Evolutionary conservation across 2,113 vertebrate genomes (phyloP).

Genomic region (Engraulis encrasicolus): DNA sequence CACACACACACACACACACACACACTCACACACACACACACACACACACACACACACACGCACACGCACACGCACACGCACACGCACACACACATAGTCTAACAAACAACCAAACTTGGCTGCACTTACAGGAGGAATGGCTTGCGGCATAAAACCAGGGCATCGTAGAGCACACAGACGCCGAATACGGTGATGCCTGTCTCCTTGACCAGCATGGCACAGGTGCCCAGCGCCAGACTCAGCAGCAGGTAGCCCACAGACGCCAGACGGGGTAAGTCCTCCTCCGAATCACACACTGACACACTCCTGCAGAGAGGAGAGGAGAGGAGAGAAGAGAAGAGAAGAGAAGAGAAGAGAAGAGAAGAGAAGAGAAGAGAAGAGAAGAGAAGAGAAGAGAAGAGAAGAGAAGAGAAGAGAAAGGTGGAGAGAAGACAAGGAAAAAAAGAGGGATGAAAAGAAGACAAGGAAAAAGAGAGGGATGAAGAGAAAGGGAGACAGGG

Average conservation of each 20-base stretch:
- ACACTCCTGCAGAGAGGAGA: conserved; percentile 82
- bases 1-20: background rate
- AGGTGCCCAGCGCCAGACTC: conserved; percentile 89
- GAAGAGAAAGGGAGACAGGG: background rate
- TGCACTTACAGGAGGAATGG: conserved; percentile 82
- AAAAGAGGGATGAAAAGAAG: background rate
- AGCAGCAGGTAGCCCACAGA: conserved; percentile 80
- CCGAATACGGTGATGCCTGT: conserved; percentile 95
- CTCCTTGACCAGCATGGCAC: conserved; percentile 97
- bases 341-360: background rate
- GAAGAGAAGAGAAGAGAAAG: no score
- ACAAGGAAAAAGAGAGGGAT: background rate
- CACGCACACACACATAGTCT: background rate
- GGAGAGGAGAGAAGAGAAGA: background rate
- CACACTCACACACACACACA: background rate
- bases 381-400: background rate
- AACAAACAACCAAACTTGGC: background rate
- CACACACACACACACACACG: background rate
- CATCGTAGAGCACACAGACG: conserved; percentile 91
- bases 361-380: background rate
- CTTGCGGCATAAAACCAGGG: conserved; percentile 83
- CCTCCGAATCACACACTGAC: conserved; percentile 68
- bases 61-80: background rate
- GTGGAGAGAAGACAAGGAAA: background rate
- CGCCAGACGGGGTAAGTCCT: conserved; percentile 77